Conservation (phyloP, 2,888 invertebrate species). For the Protodeltote pygarga region DNA sequence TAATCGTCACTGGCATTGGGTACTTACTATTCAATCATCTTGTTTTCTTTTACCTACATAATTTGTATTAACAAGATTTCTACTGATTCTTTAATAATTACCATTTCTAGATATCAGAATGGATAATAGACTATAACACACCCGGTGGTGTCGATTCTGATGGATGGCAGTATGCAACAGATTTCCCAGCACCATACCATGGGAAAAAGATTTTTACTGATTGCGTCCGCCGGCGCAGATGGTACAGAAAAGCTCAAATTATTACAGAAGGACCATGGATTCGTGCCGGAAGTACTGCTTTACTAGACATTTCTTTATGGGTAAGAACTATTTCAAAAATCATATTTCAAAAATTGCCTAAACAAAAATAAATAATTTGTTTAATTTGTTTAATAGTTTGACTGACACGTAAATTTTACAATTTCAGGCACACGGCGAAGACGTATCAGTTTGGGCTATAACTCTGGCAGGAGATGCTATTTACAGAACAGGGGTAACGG, state of each 20-base stretch:
- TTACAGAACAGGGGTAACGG: conserved; percentile 92
- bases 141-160: conserved; percentile 96
- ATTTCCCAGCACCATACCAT: conserved; percentile 96
- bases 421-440: conserved; percentile 66
- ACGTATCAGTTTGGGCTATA: conserved; percentile 93
- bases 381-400: not conserved
- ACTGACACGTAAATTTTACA: too few relatives aligned
- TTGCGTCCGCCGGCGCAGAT: conserved; percentile 94
- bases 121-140: conserved; percentile 96
- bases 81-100: too few relatives aligned
- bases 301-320: conserved; percentile 93
- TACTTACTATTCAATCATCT: conserved; percentile 56
- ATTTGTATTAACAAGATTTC: not conserved
- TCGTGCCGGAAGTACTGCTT: conserved; percentile 94
- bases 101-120: conserved; percentile 90
- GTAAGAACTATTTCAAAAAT: conserved; percentile 69
- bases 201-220: conserved; percentile 95
- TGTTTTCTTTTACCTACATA: not conserved
- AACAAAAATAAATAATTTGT: too few relatives aligned
- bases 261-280: conserved; percentile 96
- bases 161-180: conserved; percentile 98
- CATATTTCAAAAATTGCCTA: too few relatives aligned
- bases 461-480: conserved; percentile 95
- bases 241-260: conserved; percentile 94
- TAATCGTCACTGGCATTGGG: conserved; percentile 96